phyloP scores from a whole-genome alignment of 2,888 invertebrate genomes.

The Aporophyla nigra region DNA sequence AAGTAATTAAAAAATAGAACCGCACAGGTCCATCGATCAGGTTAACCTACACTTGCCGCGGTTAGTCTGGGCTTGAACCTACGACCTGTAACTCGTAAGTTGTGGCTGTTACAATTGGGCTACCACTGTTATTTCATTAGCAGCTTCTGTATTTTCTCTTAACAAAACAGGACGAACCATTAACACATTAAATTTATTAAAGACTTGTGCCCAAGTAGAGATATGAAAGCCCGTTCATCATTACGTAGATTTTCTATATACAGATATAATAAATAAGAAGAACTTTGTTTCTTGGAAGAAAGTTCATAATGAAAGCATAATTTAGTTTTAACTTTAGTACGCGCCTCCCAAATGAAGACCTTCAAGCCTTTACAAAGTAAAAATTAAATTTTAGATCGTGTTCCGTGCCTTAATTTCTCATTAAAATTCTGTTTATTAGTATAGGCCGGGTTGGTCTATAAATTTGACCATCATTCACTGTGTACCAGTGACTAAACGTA shows the following conservation, averaged over 20 bases:
- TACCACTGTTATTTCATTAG: no score
- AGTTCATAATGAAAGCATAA: constrained; percentile 73
- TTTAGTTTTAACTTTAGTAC: constrained; percentile 73
- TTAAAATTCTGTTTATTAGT: constrained; percentile 70
- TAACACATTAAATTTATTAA: constrained; percentile 22
- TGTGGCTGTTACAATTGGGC: no score
- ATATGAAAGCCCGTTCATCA: constrained; percentile 30
- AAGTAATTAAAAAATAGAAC: no score
- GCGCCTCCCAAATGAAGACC: constrained; percentile 72
- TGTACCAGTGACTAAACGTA: no score
- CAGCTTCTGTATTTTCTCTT: not conserved
- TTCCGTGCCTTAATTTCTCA: constrained; percentile 73
- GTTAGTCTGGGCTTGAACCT: no score
- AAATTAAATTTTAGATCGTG: constrained; percentile 74
- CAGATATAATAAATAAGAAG: constrained; percentile 62
- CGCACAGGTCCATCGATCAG: no score
- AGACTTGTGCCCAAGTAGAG: not conserved
- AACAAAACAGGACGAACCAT: not conserved
- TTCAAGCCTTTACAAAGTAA: constrained; percentile 75
- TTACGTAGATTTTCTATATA: constrained; percentile 50
- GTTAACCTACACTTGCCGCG: no score
- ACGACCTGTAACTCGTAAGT: no score
- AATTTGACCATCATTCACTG: not conserved
- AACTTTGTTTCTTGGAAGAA: constrained; percentile 66
- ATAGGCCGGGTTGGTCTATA: not conserved